phyloP scores from a whole-genome alignment of 2,797 vertebrate genomes.

The Sarcoramphus papa region DNA sequence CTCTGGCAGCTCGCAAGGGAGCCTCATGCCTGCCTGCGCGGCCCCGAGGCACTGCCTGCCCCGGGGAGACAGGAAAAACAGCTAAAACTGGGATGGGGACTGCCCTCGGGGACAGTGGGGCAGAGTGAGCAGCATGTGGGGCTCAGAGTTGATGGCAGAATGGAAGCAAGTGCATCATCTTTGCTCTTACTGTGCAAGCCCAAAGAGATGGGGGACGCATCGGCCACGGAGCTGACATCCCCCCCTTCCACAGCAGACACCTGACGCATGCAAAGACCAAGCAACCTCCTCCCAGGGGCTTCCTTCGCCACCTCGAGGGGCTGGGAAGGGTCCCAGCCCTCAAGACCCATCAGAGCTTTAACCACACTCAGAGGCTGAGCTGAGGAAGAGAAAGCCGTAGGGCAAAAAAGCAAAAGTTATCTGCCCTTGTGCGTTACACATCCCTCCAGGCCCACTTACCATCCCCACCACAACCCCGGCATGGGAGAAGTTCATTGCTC shows the following conservation, averaged over 20 bases:
- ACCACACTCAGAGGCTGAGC: neutral
- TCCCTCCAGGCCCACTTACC: neutral
- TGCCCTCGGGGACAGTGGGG: rapidly evolving
- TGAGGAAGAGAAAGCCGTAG: neutral
- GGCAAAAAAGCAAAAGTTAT: neutral
- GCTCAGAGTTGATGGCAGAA: neutral
- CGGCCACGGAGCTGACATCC: rapidly evolving
- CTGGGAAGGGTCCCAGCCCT: neutral
- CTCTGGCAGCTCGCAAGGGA: neutral
- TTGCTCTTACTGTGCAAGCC: neutral
- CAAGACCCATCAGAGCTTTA: neutral
- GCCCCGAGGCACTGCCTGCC: neutral
- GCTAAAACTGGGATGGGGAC: neutral
- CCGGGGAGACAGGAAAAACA: rapidly evolving
- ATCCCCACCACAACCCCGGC: neutral
- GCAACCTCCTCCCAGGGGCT: neutral
- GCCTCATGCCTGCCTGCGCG: neutral
- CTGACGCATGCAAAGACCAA: neutral
- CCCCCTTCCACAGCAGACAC: neutral
- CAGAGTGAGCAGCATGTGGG: rapidly evolving
- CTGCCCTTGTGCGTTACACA: rapidly evolving
- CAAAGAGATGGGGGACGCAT: rapidly evolving
- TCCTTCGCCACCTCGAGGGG: neutral
- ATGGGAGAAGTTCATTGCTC: neutral
- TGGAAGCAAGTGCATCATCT: neutral